These are phyloP conservation scores for Brienomyrus longianalis DNA, from an alignment of 2,113 vertebrate species.

Conservation along the genomic window DNA sequence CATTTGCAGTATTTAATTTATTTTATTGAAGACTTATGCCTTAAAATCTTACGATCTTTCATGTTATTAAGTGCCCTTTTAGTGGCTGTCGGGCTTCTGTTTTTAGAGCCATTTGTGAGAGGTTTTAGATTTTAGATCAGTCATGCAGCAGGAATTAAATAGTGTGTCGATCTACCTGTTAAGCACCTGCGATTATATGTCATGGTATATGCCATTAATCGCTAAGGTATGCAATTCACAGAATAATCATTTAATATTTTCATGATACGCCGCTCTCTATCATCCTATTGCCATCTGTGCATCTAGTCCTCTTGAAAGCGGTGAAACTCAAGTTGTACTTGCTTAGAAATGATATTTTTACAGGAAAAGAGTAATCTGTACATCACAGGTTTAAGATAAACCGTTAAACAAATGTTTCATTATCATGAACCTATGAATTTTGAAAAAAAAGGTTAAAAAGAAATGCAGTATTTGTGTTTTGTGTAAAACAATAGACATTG, in stretches of 20 bases:
- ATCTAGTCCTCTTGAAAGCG: neutral
- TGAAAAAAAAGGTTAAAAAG: neutral
- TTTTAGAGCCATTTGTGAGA: neutral
- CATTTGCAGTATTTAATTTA: neutral
- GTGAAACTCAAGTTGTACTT: neutral
- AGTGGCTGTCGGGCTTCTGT: neutral
- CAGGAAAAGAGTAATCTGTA: neutral
- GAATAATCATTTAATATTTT: neutral
- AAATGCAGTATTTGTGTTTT: neutral
- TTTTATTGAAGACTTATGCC: neutral
- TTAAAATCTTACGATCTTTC: neutral
- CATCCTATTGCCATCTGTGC: neutral
- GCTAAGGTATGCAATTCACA: neutral
- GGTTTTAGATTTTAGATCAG: neutral
- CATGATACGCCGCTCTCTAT: neutral
- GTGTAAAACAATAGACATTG: neutral
- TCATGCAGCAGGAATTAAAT: neutral
- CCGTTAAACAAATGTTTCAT: neutral
- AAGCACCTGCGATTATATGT: neutral
- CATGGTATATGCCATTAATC: neutral
- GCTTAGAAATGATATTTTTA: neutral
- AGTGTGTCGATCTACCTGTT: neutral
- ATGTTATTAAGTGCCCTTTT: neutral
- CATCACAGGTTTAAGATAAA: neutral
- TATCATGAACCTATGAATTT: neutral